Base-by-base conservation (phyloP, 1,140 invertebrate genomes). In the Hylyphantes graminicola region DNA sequence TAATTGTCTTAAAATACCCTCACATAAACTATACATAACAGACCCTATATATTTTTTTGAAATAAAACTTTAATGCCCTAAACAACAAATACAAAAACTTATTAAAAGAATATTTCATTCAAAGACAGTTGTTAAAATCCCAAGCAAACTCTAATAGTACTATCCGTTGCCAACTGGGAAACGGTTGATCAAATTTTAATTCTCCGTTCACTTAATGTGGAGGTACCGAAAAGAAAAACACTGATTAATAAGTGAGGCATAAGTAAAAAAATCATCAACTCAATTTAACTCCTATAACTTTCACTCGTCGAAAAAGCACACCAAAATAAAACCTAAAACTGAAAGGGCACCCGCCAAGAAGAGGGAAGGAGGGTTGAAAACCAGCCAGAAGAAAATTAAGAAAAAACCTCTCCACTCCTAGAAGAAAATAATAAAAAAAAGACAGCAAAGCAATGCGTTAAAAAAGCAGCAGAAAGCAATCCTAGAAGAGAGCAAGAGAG, bases 381-480 rank as follows among this genome's bases (percentile, higher is more conserved):
- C 54, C 63, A 57, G 51, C 72, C 17, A 51, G 51, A 74, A 15
- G 54, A n/a, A 55, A 13, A 74, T 35, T 35, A 74, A 72, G 17
- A 65, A n/a, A 74, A 74, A 74, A 74, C 15, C 17, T 21, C 53
- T 21, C 13, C 72, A 55, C 72, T 59, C 72, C 57, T 74, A 50
- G 13, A 65, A 65, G 21, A 65, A 65, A 61, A 48, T 48, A 48
- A n/a, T n/a, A n/a, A n/a, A 61, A 70, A 57, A 55, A 74, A 74
- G 35, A 55, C 8, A 74, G n/a, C 48, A 63, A 73, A 55, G 68
- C 17, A 57, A 35, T 63, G 55, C 68, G 70, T 64, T 78, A 65
- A 78, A 83, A 74, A 72, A 83, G 51, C 64, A 63, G 61, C 75
- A 78, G 19, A 15, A 57, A 57, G 53, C n/a, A 19, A 51, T 50